Evolutionary conservation across 2,797 vertebrate species (phyloP).

Genomic region (Sciaenops ocellatus): DNA sequence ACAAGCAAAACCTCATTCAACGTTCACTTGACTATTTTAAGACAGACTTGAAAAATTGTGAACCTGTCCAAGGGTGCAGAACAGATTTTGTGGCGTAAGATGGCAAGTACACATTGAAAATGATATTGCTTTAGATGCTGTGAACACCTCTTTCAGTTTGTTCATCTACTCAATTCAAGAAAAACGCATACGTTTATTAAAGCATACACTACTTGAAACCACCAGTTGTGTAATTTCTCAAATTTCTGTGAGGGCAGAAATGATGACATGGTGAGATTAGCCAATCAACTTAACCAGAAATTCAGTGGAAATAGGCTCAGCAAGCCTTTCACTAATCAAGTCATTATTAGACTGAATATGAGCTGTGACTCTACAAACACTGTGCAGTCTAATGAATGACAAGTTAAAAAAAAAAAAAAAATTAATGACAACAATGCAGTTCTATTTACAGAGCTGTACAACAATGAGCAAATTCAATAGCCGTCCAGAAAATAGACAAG

Average conservation of each 20-base stretch:
- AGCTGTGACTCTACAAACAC: not conserved
- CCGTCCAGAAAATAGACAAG: slow-evolving; percentile 33
- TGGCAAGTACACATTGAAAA: not conserved
- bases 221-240: not conserved
- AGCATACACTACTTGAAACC: slow-evolving; percentile 9
- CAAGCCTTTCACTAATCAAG: not conserved
- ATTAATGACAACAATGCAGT: not conserved
- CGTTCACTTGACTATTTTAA: not conserved
- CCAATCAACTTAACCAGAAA: slow-evolving; percentile 18
- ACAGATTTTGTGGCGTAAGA: not conserved
- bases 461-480: slow-evolving; percentile 31
- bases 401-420: not conserved
- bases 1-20: not conserved
- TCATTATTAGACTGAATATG: slow-evolving; percentile 2
- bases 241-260: not conserved
- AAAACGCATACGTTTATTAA: not conserved
- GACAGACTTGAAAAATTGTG: not conserved
- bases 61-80: not conserved
- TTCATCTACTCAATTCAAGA: not conserved
- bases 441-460: slow-evolving; percentile 29
- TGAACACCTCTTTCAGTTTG: not conserved
- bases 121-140: not conserved
- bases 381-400: slow-evolving; percentile 27
- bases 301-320: slow-evolving; percentile 34
- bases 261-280: slow-evolving; percentile 14